phyloP scores from a whole-genome alignment of 2,113 vertebrate genomes.

The Pollimyrus isidori region DNA sequence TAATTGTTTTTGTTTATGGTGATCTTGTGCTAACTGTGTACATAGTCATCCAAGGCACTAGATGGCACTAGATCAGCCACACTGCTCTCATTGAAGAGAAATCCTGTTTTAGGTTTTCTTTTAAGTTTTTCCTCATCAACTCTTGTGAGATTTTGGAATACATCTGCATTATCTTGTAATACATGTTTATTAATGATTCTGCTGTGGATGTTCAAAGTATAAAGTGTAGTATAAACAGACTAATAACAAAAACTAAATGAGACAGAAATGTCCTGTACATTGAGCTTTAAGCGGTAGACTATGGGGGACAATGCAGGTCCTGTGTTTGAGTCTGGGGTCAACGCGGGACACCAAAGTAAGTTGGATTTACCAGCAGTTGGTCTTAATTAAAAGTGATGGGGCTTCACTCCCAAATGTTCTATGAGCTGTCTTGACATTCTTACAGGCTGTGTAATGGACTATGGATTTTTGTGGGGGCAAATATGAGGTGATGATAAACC shows the following conservation, averaged over 20 bases:
- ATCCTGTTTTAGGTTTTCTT: not conserved
- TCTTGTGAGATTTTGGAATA: not conserved
- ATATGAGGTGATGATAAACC: not conserved
- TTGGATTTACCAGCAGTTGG: not conserved
- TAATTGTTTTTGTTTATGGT: not conserved
- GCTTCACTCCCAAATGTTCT: not conserved
- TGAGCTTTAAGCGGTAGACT: not conserved
- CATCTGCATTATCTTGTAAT: not conserved
- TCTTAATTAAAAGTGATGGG: not conserved
- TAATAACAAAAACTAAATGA: not conserved
- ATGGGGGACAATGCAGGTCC: not conserved
- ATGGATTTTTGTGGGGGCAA: not conserved
- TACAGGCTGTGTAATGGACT: not conserved
- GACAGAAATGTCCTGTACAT: not conserved
- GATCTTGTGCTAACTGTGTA: not conserved
- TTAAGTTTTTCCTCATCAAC: not conserved
- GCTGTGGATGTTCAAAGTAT: not conserved
- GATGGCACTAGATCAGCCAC: not conserved
- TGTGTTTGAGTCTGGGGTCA: not conserved
- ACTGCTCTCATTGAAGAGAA: not conserved
- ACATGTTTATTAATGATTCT: not conserved
- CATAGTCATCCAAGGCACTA: not conserved
- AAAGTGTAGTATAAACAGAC: not conserved
- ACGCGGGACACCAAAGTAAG: not conserved
- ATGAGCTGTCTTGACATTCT: not conserved